Evolutionary conservation across 1,140 invertebrate genomes (phyloP).

Genomic region (Drosophila seguyi): DNA sequence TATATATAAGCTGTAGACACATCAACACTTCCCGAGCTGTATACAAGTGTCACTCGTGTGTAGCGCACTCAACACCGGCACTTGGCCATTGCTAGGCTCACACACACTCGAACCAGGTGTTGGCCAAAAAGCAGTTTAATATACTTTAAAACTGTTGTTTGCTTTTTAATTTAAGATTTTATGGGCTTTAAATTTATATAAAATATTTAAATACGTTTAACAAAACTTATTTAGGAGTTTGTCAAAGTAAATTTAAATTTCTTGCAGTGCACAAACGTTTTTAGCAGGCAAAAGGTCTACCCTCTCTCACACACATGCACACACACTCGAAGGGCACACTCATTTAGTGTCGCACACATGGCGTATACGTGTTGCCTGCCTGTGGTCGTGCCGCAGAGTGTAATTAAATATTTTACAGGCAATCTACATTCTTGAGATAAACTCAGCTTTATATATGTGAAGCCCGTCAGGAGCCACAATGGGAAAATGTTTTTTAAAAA

Average conservation of each 20-base stretch:
- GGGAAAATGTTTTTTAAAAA: conserved; percentile 53
- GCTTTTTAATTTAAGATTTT: not conserved
- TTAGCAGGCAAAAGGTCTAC: conserved; percentile 48
- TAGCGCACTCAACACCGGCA: conserved; percentile 75
- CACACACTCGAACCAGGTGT: conserved; percentile 22
- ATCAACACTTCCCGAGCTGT: conserved; percentile 53
- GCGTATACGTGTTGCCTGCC: conserved; percentile 54
- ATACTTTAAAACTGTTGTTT: not conserved
- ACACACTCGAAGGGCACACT: conserved; percentile 1
- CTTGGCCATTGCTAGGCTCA: conserved; percentile 77
- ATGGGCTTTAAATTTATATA: too few relatives aligned
- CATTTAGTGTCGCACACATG: conserved; percentile 49
- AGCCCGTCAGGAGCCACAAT: conserved; percentile 40
- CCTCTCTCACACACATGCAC: conserved; percentile 11
- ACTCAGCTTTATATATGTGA: conserved; percentile 70
- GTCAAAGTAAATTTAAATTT: not conserved
- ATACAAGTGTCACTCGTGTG: conserved; percentile 81
- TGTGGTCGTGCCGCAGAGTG: conserved; percentile 72
- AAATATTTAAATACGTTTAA: not conserved
- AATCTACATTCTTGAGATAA: conserved; percentile 84
- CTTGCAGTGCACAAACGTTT: conserved; percentile 5
- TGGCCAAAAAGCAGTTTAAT: not conserved
- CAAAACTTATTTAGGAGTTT: not conserved
- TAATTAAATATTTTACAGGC: conserved; percentile 84
- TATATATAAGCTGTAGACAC: conserved; percentile 23